A percentile compares a stretch with the other conserved stretches of the same genome.
These are phyloP conservation scores for Euleptes europaea DNA, from an alignment of 2,113 vertebrate genomes.

Conservation along the genomic window DNA sequence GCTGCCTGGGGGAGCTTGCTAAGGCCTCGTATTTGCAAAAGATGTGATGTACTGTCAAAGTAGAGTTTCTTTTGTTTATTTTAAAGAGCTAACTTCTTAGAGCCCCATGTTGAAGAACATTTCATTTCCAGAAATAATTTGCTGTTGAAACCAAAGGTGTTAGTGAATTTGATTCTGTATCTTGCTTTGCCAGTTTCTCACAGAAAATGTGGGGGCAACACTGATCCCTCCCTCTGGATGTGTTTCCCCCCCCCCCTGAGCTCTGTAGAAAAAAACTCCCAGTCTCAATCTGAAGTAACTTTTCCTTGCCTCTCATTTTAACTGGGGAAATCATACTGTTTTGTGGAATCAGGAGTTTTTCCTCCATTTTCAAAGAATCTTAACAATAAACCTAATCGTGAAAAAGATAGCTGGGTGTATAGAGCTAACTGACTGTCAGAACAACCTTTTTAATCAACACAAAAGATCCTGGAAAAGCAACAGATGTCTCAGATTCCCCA, in stretches of 20 bases:
- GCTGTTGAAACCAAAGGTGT: neutral
- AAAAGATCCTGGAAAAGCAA: neutral
- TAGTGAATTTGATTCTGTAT: neutral
- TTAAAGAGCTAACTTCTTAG: too few species aligned
- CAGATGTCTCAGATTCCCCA: neutral
- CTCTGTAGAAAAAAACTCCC: neutral
- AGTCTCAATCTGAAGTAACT: neutral
- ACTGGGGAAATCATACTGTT: neutral
- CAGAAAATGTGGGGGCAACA: neutral
- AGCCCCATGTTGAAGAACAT: too few species aligned
- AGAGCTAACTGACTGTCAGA: neutral
- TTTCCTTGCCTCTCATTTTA: constrained; percentile 5
- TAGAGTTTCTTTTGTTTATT: too few species aligned
- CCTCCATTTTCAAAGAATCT: neutral
- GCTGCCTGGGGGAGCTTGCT: too few species aligned
- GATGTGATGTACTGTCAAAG: too few species aligned
- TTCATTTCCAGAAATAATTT: too few species aligned
- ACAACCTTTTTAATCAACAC: neutral
- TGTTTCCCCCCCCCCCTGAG: constrained; percentile 29
- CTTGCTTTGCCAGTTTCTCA: neutral
- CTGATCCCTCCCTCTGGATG: too few species aligned
- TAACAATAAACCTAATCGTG: neutral
- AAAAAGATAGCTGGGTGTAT: neutral
- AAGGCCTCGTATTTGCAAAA: too few species aligned
- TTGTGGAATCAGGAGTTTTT: neutral